These are phyloP conservation scores for Drosophila tsacasi DNA, from an alignment of 1,140 invertebrate genomes.

Conservation along the genomic window DNA sequence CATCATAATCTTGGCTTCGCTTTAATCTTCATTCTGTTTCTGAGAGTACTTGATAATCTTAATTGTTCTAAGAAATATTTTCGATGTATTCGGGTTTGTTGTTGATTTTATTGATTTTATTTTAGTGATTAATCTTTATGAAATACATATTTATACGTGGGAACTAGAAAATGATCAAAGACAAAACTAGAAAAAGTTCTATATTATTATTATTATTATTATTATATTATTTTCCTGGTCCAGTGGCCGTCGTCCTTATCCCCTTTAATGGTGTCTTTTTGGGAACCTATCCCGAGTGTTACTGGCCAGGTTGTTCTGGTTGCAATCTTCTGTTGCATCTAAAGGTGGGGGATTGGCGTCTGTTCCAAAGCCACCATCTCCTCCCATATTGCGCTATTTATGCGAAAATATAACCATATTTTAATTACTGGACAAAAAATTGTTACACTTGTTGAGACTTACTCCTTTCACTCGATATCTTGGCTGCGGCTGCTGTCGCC, in stretches of 20 bases:
- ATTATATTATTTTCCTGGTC: background rate
- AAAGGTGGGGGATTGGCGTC: background rate
- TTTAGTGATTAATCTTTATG: too few species aligned
- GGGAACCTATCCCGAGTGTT: background rate
- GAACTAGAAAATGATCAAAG: too few species aligned
- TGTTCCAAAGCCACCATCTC: background rate
- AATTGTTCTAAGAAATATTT: background rate
- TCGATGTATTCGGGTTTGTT: too few species aligned
- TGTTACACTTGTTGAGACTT: background rate
- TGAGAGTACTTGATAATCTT: background rate
- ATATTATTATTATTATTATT: background rate
- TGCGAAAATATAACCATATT: background rate
- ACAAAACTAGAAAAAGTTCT: background rate
- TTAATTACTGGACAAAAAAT: too few species aligned
- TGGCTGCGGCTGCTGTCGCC: too few species aligned
- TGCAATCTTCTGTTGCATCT: background rate
- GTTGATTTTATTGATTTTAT: background rate
- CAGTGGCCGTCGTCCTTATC: background rate
- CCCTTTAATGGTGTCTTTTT: fast-evolving
- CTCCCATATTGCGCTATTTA: background rate
- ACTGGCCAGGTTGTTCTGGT: background rate
- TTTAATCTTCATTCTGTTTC: background rate
- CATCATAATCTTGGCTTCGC: too few species aligned
- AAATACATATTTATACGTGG: too few species aligned
- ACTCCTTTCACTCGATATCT: background rate